Evolutionary conservation across 37 sponge, comb jelly and placozoan genomes (phyloP).

Genomic region (Diacarnus erythraeanus): DNA sequence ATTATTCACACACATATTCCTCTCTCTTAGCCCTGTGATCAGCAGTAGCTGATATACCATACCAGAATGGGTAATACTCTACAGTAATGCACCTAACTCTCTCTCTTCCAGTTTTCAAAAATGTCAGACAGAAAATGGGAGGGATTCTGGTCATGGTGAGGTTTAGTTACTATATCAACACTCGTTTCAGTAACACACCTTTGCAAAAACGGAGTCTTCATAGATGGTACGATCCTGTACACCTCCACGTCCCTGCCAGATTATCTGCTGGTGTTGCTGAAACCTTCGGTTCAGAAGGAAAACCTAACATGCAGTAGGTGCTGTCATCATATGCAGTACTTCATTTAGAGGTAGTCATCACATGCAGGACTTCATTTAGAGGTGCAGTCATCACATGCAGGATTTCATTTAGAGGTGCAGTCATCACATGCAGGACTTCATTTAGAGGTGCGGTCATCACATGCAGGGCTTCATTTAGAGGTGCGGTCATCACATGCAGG

Average conservation of each 20-base stretch:
- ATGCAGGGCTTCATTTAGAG: too few species aligned
- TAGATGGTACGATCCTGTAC: conserved; percentile 97
- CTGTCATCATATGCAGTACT: not conserved
- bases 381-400: too few species aligned
- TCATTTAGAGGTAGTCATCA: too few species aligned
- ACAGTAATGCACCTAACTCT: not conserved
- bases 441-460: too few species aligned
- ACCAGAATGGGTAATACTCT: not conserved
- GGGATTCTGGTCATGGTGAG: not conserved
- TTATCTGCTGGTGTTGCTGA: conserved; percentile 98
- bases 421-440: too few species aligned
- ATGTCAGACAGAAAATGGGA: not conserved
- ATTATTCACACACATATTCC: too few species aligned
- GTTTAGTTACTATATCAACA: not conserved
- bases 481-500: too few species aligned
- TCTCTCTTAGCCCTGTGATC: too few species aligned
- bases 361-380: too few species aligned
- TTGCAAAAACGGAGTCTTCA: conserved; percentile 97
- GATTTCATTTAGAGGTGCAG: too few species aligned
- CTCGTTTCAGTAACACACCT: too few species aligned
- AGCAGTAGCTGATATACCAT: not conserved
- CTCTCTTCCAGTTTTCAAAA: not conserved
- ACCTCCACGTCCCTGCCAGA: conserved; percentile 95
- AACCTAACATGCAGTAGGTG: conserved; percentile 56
- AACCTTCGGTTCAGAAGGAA: conserved; percentile 88